phyloP scores from a whole-genome alignment of 64 coral and sea anemone species.

The Montipora foliosa region DNA sequence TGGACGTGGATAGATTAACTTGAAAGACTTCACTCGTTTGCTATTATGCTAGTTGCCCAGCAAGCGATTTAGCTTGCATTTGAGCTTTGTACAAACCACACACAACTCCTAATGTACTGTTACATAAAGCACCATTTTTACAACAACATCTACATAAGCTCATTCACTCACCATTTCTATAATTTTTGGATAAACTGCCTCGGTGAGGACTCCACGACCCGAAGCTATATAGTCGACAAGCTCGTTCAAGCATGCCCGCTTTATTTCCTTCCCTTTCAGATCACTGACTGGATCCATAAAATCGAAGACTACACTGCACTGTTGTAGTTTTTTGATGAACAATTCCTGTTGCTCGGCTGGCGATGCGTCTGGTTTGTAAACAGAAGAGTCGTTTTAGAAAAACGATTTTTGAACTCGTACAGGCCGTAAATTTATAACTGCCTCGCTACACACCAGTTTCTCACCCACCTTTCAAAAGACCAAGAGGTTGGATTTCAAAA shows the following conservation, averaged over 20 bases:
- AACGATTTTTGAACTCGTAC: background rate
- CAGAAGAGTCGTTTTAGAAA: slow-evolving; percentile 54
- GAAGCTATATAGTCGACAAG: slow-evolving; percentile 99
- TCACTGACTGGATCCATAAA: slow-evolving; percentile 99
- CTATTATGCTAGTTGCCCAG: background rate
- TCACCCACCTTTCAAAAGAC: slow-evolving; percentile 94
- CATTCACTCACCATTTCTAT: slow-evolving; percentile 94
- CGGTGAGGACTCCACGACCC: slow-evolving; percentile 92
- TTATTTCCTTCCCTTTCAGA: slow-evolving; percentile 98
- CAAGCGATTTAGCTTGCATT: slow-evolving; percentile 30
- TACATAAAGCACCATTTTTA: slow-evolving; percentile 1
- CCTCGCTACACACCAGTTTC: background rate
- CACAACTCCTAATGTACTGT: background rate
- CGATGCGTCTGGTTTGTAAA: slow-evolving; percentile 94
- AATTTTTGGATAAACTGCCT: slow-evolving; percentile 95
- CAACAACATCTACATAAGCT: background rate
- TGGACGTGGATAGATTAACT: background rate
- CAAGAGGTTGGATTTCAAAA: slow-evolving; percentile 94
- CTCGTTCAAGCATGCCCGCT: slow-evolving; percentile 95
- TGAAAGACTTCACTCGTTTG: slow-evolving; percentile 1
- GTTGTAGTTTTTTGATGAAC: slow-evolving; percentile 99
- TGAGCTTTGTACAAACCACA: slow-evolving; percentile 13
- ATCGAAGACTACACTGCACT: slow-evolving; percentile 99
- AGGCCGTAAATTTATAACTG: background rate
- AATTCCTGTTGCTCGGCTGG: slow-evolving; percentile 98